Evolutionary conservation across 1,140 invertebrate species (phyloP), one percentile per base, ranked within the genome.

Genomic region (Drosophila tropicalis): DNA sequence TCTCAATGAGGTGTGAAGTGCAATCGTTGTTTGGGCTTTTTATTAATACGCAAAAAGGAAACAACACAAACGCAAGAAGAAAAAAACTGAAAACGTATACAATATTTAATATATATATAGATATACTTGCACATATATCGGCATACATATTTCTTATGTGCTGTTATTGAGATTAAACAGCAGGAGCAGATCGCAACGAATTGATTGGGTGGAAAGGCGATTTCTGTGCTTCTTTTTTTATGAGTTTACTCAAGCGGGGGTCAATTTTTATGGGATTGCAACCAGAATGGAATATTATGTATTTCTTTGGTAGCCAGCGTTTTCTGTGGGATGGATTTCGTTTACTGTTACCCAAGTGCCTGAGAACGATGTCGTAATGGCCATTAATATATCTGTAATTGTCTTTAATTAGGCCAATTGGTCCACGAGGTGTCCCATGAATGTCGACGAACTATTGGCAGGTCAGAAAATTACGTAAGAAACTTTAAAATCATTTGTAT

Each of bases 1-100:
- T 90, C 87, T 90, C 87, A 90, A 90, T 90, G 87, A 90, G 87
- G 87, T 90, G 87, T 90, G 87, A 90, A 90, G 82, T 90, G 87
- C 87, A 90, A 87, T 90, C 87, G 87, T 83, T 84, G 65, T 58
- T 76, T 79, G 79, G 72, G 77, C 66, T 75, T 86, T 90, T 87
- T 86, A 90, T 90, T 90, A 90, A 90, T 90, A 89, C 84, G 76
- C 84, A 89, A 78, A 84, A 78, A 51, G 44, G 44, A 19, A 47
- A 51, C 44, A 51, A 51, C 44, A 51, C 34, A 34, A 34, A 34
- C 9, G 9, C 2, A 1, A 19, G 12, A 12, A n/a, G 3, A 51
- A 51, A 51, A 29, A 29, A 29, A 44, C n/a, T n/a, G 15, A 17
- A 17, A 47, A 17, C 17, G 41, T 47, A 10, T 47, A 47, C 15